Evolutionary conservation across 1,140 invertebrate genomes (phyloP), one percentile per base, ranked within the genome.

Genomic region (Heliconius hewitsoni): DNA sequence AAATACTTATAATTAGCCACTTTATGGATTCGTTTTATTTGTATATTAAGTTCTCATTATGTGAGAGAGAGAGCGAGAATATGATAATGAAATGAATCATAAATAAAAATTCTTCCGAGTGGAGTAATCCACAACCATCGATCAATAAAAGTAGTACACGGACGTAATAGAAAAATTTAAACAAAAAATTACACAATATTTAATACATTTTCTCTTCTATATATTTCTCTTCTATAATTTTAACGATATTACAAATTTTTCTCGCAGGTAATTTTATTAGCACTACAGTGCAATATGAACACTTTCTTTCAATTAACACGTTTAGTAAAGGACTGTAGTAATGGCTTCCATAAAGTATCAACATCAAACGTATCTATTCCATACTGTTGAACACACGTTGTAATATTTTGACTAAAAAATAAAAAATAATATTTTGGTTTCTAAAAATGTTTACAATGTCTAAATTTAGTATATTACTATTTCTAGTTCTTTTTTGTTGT

Each of bases 401-500:
- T 66, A 13, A n/a, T 11, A 13, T 66, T 66, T 27, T 3, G 3
- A 66, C 8, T 4, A 30, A 4, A 46, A 13, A 46, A 13, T 46
- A 34, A 34, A 34, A 34, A 34, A 0, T 0, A 34, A 19, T 55
- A 0, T 55, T 55, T 55, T 52, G 16, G 0, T 16, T 34, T 66
- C 23, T 42, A 9, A 11, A 66, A 66, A 66, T 30, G 19, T 2
- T 13, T 30, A 66, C 13, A 66, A 66, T 66, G 23, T 66, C 23
- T 16, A 27, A 11, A 27, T 30, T 30, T 27, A 30, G 23, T 66
- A 5, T 66, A 66, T 30, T 66, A 66, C 3, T 74, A 8, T 46
- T 75, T 72, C 39, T 75, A 42, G 23, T 79, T 55, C 2, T 74
- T 8, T n/a, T 71, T 6, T 42, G 74, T 30, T 77, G 27, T 30